Conservation (phyloP, 2,888 invertebrate genomes). For the Drosophila setosimentum region DNA sequence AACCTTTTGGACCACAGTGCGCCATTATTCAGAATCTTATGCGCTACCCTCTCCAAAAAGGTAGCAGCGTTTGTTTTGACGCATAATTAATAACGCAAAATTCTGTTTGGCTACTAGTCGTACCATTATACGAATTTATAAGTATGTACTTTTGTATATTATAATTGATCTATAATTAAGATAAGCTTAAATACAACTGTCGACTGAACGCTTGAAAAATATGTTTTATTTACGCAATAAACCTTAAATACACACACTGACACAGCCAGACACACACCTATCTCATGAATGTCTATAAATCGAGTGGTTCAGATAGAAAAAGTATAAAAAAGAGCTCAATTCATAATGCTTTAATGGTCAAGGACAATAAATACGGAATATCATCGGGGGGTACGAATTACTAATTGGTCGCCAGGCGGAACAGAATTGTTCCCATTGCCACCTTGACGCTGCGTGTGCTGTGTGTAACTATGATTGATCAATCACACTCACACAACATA, state of each 20-base stretch:
- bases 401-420: conserved; percentile 50
- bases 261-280: conserved; percentile 12
- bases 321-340: conserved; percentile 17
- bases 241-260: conserved; percentile 30
- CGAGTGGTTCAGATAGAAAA: conserved; percentile 31
- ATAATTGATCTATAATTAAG: conserved; percentile 80
- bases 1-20: not conserved
- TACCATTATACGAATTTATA: conserved; percentile 41
- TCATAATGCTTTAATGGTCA: conserved; percentile 33
- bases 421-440: conserved; percentile 24
- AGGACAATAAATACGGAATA: conserved; percentile 40
- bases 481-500: conserved; percentile 35
- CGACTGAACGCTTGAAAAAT: conserved; percentile 36
- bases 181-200: conserved; percentile 69
- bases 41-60: conserved; percentile 11
- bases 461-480: conserved; percentile 47
- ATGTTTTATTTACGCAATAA: conserved; percentile 66
- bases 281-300: conserved; percentile 6
- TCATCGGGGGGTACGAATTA: conserved; percentile 16
- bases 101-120: conserved; percentile 44
- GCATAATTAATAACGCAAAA: conserved; percentile 52
- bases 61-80: conserved; percentile 48
- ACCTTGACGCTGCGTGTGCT: conserved; percentile 29
- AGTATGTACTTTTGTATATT: conserved; percentile 45
- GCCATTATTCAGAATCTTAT: conserved; percentile 16